Evolutionary conservation across 2,113 vertebrate species (phyloP).

Genomic region (Gopherus evgoodei): DNA sequence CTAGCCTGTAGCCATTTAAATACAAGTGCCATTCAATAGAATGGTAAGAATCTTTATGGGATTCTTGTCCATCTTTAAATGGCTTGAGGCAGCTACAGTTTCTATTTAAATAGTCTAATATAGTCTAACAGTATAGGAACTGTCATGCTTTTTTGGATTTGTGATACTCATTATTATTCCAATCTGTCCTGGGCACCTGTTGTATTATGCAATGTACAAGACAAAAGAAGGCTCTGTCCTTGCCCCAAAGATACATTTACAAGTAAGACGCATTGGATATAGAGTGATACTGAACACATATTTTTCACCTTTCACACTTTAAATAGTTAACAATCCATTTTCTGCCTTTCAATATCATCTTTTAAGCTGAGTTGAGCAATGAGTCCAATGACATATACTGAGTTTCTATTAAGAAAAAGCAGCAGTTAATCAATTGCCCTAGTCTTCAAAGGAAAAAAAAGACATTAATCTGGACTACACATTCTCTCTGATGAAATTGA

Average conservation of each 20-base stretch:
- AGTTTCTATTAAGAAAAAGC: background rate
- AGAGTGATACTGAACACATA: background rate
- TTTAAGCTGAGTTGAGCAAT: background rate
- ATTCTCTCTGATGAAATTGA: background rate
- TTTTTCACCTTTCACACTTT: background rate
- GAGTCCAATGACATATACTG: background rate
- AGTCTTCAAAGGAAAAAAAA: background rate
- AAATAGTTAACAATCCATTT: background rate
- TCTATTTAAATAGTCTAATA: background rate
- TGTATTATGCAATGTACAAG: background rate
- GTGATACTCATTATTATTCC: background rate
- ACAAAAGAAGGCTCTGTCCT: background rate
- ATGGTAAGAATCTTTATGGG: fast-evolving
- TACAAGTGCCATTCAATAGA: background rate
- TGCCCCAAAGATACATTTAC: background rate
- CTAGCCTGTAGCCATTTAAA: background rate
- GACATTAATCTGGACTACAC: background rate
- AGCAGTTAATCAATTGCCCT: background rate
- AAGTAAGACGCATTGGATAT: background rate
- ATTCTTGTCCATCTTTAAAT: background rate
- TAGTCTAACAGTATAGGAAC: background rate
- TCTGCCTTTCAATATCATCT: background rate
- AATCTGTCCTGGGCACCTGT: background rate
- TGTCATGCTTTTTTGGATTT: background rate
- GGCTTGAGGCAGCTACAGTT: background rate